Percentiles rank a stretch among this genome's conserved stretches.
Conservation (phyloP, 2,113 vertebrate genomes). For the Capreolus pygargus region DNA sequence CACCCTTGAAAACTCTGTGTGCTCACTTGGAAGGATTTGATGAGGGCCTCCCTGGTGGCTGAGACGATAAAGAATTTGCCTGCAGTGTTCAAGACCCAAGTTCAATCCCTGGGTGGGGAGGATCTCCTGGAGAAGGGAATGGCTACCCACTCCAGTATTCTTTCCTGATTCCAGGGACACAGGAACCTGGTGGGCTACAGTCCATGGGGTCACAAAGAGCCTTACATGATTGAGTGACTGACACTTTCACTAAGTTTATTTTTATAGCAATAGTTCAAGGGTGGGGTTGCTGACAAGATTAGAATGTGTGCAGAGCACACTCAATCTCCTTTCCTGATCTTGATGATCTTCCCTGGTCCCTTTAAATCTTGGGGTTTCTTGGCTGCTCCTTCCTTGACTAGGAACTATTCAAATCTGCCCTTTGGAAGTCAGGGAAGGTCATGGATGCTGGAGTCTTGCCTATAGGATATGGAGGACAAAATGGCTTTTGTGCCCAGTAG, state of each 20-base stretch:
- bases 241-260: not conserved
- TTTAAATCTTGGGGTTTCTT: not conserved
- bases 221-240: not conserved
- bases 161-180: not conserved
- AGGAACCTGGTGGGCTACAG: not conserved
- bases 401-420: not conserved
- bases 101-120: not conserved
- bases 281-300: not conserved
- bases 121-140: not conserved
- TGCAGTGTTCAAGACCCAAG: rapidly evolving
- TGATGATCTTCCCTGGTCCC: not conserved
- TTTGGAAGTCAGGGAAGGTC: not conserved
- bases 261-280: not conserved
- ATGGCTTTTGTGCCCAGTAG: not conserved
- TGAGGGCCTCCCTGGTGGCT: not conserved
- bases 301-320: not conserved
- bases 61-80: not conserved
- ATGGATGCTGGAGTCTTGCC: not conserved
- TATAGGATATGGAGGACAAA: not conserved
- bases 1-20: not conserved
- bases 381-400: not conserved
- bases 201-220: not conserved
- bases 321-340: not conserved
- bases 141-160: not conserved
- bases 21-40: not conserved